Evolutionary conservation across 2,888 invertebrate genomes (phyloP).

Genomic region (Sympetrum striolatum): DNA sequence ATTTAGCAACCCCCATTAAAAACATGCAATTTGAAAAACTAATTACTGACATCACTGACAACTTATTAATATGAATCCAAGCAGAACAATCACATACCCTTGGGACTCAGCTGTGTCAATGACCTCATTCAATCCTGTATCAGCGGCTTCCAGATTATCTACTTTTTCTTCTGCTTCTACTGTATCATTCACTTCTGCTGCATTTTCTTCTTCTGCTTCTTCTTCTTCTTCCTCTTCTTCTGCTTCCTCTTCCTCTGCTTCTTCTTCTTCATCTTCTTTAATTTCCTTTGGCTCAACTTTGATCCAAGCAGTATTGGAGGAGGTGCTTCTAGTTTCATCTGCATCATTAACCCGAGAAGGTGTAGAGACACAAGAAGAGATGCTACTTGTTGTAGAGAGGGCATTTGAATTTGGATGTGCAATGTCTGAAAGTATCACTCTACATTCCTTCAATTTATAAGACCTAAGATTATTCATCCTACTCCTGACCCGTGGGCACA

Average conservation of each 20-base stretch:
- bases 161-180: background rate
- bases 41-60: background rate
- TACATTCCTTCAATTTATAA: background rate
- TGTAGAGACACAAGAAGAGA: background rate
- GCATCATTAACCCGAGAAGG: background rate
- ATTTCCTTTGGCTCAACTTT: constrained; percentile 9
- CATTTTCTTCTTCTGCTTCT: background rate
- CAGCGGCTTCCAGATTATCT: background rate
- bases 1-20: too few relatives aligned
- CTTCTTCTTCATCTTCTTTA: background rate
- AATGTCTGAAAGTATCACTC: constrained; percentile 17
- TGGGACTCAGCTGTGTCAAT: background rate
- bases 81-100: background rate
- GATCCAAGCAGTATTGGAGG: constrained; percentile 17
- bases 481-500: background rate
- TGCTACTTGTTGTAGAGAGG: background rate
- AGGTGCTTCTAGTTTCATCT: background rate
- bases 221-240: background rate
- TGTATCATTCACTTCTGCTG: background rate
- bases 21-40: too few relatives aligned
- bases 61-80: background rate
- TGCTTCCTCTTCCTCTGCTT: background rate
- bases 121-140: background rate
- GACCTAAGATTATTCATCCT: background rate
- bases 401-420: constrained; percentile 5